These are phyloP conservation scores for Sepiola atlantica DNA, from an alignment of 2,888 invertebrate genomes.

Conservation along the genomic window DNA sequence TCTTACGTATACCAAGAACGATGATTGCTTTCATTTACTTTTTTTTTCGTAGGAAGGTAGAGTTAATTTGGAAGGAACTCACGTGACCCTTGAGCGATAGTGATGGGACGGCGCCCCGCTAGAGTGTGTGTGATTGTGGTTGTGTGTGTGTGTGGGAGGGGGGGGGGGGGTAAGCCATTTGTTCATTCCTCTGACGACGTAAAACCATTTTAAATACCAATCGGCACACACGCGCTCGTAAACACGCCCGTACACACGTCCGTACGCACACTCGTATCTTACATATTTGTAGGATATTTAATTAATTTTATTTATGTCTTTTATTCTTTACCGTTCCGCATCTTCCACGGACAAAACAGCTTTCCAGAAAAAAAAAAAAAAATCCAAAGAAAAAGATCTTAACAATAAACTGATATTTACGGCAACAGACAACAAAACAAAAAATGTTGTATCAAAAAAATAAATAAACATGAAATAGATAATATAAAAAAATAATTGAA, in stretches of 20 bases:
- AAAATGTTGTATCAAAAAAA: too few species aligned
- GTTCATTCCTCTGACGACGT: neutral
- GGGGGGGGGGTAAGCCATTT: neutral
- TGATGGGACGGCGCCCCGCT: neutral
- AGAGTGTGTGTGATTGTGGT: too few species aligned
- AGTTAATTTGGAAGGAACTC: conserved; percentile 8
- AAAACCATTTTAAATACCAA: neutral
- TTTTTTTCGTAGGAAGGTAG: neutral
- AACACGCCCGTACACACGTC: too few species aligned
- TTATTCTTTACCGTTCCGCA: neutral
- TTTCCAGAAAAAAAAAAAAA: neutral
- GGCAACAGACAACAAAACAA: neutral
- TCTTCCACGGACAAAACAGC: neutral
- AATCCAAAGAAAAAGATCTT: neutral
- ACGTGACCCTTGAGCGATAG: neutral
- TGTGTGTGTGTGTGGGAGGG: too few species aligned
- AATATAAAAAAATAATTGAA: too few species aligned
- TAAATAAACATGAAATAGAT: too few species aligned
- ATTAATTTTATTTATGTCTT: neutral
- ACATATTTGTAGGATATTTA: neutral
- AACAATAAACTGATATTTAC: neutral
- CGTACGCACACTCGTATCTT: neutral
- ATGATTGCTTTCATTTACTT: neutral
- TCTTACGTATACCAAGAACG: neutral
- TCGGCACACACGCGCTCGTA: too few species aligned